These are phyloP conservation scores for Bembecia ichneumoniformis DNA, from an alignment of 2,888 invertebrate species.

Conservation along the genomic window DNA sequence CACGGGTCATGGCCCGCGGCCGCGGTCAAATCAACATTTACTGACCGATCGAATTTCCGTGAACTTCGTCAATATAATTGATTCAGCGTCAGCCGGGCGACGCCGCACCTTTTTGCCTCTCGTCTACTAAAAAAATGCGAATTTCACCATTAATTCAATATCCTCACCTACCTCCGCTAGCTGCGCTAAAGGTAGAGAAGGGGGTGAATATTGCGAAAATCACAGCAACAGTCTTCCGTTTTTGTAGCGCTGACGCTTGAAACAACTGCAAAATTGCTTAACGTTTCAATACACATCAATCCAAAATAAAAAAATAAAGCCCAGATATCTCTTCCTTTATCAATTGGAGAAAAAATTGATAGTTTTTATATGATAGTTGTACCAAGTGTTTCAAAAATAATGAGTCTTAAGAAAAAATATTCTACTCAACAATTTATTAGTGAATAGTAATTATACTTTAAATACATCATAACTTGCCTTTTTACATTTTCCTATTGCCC, in stretches of 20 bases:
- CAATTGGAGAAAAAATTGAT: too few relatives aligned
- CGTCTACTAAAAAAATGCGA: conserved; percentile 39
- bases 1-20: conserved; percentile 42
- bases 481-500: too few relatives aligned
- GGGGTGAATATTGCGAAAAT: neutral
- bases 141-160: conserved; percentile 60
- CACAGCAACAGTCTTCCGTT: neutral
- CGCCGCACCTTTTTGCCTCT: conserved; percentile 51
- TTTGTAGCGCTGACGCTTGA: neutral
- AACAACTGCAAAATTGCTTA: neutral
- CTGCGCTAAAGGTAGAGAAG: conserved; percentile 1
- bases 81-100: conserved; percentile 49
- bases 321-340: too few relatives aligned
- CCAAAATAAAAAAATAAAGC: too few relatives aligned
- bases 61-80: conserved; percentile 56
- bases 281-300: neutral
- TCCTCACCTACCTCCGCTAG: conserved; percentile 30
- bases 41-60: conserved; percentile 64
- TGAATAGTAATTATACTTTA: too few relatives aligned
- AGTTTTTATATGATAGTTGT: too few relatives aligned
- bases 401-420: too few relatives aligned
- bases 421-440: too few relatives aligned
- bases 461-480: too few relatives aligned
- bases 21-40: conserved; percentile 67
- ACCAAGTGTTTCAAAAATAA: too few relatives aligned